Base-by-base conservation (phyloP, 2,888 invertebrate species). In the Dromius quadrimaculatus region DNA sequence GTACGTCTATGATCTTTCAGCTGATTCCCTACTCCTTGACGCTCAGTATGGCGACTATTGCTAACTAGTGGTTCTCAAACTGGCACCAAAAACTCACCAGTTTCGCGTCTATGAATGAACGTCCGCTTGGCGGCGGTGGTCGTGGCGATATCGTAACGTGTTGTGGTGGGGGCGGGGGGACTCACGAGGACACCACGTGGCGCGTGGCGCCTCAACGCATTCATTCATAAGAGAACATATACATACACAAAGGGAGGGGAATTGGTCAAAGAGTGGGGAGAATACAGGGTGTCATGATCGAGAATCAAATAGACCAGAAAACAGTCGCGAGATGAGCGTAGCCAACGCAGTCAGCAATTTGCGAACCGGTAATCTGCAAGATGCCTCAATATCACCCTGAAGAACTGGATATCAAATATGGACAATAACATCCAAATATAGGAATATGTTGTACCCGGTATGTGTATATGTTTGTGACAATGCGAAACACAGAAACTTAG, bases 111-210 rank as follows among this genome's bases (percentile, higher is more conserved):
- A 54, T 54, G 50, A 54, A 54, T 54, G 50, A 54, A 54, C 8
- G 28, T 28, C 50, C 6, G 50, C 2, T 20, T 28, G 50, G 50
- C 15, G 50, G 13, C 28, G 50, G 50, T 5, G 50, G 6, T 15
- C 8, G 28, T 50, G 50, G 28, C 50, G 50, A 23, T 50, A 50
- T 50, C 50, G 50, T 50, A 50, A 28, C 13, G 61, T 3, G 41
- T 59, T 41, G 62, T 41, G 22, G 62, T 20, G 41, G 41, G 62
- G 23, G 62, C n/a, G 38, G 38, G 57, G 57, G 32, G 34, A 15
- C 32, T 38, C n/a, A 22, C 20, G 57, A 34, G 32, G 34, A 15
- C 32, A 34, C 32, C 11, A 34, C 34, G 28, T 5, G 23, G 41
- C 62, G 23, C 23, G 38, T 23, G 62, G 38, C 38, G 38, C 23